Percentiles rank a stretch among this genome's conserved stretches.
phyloP scores from a whole-genome alignment of 2,797 vertebrate species.

The Myotis vivesi region DNA sequence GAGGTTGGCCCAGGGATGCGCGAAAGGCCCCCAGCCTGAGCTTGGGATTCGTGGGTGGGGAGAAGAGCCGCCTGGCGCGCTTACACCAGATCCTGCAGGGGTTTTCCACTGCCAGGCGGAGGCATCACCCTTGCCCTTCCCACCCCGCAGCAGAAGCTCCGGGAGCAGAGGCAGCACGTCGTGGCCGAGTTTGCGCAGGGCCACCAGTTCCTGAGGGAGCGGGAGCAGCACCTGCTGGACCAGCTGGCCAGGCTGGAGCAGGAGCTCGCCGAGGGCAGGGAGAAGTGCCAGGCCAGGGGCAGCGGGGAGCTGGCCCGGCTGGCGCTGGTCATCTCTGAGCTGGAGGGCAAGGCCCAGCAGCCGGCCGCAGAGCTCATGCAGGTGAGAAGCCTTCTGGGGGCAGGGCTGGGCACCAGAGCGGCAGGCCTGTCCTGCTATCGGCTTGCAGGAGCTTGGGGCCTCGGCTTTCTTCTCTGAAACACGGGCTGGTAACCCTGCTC shows the following conservation, averaged over 20 bases:
- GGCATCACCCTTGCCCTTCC: rapidly evolving
- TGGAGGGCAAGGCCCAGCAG: constrained; percentile 72
- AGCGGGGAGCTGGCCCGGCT: constrained; percentile 55
- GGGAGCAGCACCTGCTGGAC: constrained; percentile 70
- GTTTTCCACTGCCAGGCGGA: rapidly evolving
- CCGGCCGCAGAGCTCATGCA: constrained; percentile 68
- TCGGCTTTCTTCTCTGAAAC: not conserved
- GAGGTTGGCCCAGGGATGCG: not conserved
- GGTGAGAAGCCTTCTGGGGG: constrained; percentile 2
- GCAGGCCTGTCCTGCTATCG: not conserved
- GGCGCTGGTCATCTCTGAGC: constrained; percentile 57
- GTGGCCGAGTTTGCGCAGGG: constrained; percentile 63
- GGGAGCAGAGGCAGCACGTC: constrained; percentile 66
- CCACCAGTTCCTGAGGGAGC: constrained; percentile 73
- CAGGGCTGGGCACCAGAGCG: not conserved
- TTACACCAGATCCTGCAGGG: not conserved
- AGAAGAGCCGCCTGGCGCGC: not conserved
- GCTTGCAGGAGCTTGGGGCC: not conserved
- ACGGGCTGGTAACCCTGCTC: too few relatives aligned
- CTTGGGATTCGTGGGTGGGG: not conserved
- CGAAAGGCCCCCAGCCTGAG: not conserved
- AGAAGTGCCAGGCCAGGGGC: constrained; percentile 60
- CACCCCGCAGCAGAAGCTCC: constrained; percentile 64
- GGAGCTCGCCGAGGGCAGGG: constrained; percentile 48
- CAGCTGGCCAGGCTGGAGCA: constrained; percentile 68